Evolutionary conservation across 2,797 vertebrate species (phyloP).

Genomic region (Podarcis siculus): DNA sequence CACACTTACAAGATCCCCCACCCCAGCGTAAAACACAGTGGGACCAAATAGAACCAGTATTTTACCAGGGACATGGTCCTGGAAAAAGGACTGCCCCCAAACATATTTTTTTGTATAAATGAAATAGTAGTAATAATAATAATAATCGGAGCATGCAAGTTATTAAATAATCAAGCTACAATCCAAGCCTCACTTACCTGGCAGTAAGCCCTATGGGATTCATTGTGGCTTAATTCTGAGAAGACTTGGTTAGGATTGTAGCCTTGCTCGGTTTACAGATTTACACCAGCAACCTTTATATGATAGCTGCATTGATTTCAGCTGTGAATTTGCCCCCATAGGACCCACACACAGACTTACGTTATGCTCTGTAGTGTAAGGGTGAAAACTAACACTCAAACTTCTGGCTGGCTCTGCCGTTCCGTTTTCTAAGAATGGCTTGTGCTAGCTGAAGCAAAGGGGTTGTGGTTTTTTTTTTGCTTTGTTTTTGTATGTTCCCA

Average conservation of each 20-base stretch:
- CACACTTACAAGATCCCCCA: not conserved
- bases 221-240: too few species aligned
- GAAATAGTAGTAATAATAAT: not conserved
- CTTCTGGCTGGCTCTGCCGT: not conserved
- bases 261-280: not conserved
- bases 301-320: not conserved
- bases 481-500: not conserved
- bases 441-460: not conserved
- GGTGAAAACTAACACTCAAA: not conserved
- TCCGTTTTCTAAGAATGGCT: slow-evolving; percentile 32
- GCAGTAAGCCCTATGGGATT: too few species aligned
- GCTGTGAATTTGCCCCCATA: not conserved
- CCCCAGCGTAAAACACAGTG: not conserved
- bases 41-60: not conserved
- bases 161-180: not conserved
- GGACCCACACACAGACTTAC: not conserved
- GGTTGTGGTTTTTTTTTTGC: not conserved
- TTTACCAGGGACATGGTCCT: not conserved
- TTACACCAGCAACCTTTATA: not conserved
- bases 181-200: too few species aligned
- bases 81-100: not conserved
- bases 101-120: not conserved
- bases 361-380: not conserved
- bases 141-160: not conserved
- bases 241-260: too few species aligned